phyloP scores from a whole-genome alignment of 92 coral and sea anemone genomes.

The Blastomussa wellsi region DNA sequence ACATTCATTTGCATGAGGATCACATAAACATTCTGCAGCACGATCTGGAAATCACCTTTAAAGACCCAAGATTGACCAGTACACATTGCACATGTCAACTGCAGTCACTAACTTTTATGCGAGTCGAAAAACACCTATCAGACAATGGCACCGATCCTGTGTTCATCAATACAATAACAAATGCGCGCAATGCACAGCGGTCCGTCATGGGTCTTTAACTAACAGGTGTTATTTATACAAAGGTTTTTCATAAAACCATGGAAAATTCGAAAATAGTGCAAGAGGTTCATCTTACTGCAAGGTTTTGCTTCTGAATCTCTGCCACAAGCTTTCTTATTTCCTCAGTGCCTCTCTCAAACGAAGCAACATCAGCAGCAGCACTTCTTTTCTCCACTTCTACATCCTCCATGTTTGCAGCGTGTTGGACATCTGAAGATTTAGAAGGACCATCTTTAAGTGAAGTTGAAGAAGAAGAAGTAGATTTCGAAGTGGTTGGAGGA shows the following conservation, averaged over 20 bases:
- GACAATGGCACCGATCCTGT: no score
- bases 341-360: constrained; percentile 82
- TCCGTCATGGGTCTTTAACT: no score
- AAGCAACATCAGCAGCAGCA: constrained; percentile 70
- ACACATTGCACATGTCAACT: no score
- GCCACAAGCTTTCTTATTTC: constrained; percentile 81
- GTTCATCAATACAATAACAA: no score
- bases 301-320: constrained; percentile 79
- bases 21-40: no score
- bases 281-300: constrained; percentile 42
- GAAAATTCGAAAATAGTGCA: background rate
- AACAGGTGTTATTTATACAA: no score
- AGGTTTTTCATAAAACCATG: background rate
- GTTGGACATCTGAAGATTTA: constrained; percentile 47
- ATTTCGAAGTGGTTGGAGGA: constrained; percentile 36
- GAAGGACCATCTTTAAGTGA: constrained; percentile 49
- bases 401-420: constrained; percentile 56
- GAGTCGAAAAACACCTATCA: no score
- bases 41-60: no score
- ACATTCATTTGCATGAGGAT: no score
- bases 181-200: no score
- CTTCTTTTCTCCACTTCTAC: constrained; percentile 76
- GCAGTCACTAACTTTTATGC: no score
- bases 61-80: no score
- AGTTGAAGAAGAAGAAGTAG: constrained; percentile 42